These are phyloP conservation scores for Cinclus cinclus DNA, from an alignment of 2,113 vertebrate genomes.

Conservation along the genomic window DNA sequence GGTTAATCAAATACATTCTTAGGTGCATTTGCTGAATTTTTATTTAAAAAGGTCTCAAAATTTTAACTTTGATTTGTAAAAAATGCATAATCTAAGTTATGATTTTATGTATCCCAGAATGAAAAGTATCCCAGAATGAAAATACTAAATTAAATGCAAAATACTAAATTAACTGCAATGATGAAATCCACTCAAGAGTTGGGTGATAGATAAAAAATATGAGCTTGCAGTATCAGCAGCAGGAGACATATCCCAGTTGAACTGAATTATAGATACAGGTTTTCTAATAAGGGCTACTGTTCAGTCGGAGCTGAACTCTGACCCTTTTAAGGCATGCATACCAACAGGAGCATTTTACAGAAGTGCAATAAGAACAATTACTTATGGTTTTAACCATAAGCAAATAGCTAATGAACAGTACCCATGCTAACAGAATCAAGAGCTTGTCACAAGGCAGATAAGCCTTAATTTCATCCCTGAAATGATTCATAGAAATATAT, in stretches of 20 bases:
- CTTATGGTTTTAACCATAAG: not conserved
- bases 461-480: not conserved
- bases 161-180: not conserved
- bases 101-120: not conserved
- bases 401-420: not conserved
- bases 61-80: not conserved
- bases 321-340: not conserved
- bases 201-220: not conserved
- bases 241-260: slow-evolving; percentile 17
- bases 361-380: not conserved
- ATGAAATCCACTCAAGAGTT: not conserved
- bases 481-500: not conserved
- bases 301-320: not conserved
- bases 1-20: not conserved
- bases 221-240: not conserved
- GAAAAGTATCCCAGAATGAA: not conserved
- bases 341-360: not conserved
- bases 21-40: not conserved
- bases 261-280: not conserved
- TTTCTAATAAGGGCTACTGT: not conserved
- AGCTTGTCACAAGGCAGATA: not conserved
- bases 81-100: not conserved
- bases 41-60: not conserved
- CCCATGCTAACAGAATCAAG: not conserved
- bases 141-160: not conserved